Conservation (phyloP, 1,140 invertebrate species). For the Battus philenor region DNA sequence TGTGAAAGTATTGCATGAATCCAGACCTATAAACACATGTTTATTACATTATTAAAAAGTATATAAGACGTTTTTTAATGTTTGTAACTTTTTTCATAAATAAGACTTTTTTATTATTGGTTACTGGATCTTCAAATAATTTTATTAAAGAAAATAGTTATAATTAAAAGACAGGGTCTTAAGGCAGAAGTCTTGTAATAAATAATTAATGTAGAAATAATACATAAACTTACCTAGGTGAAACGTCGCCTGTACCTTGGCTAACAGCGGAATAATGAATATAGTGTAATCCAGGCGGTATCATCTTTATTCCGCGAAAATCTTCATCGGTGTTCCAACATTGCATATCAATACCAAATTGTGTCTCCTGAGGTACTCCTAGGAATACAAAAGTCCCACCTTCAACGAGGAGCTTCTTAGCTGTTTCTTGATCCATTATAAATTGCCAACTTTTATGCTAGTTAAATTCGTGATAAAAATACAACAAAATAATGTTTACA, state of each 20-base stretch:
- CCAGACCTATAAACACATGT: slow-evolving; percentile 80
- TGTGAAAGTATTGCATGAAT: slow-evolving; percentile 92
- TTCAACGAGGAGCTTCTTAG: slow-evolving; percentile 86
- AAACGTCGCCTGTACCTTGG: slow-evolving; percentile 56
- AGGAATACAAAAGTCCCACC: slow-evolving; percentile 90
- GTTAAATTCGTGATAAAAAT: slow-evolving; percentile 33
- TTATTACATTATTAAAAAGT: neutral
- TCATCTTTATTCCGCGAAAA: slow-evolving; percentile 98
- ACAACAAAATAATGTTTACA: slow-evolving; percentile 42
- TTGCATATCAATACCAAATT: slow-evolving; percentile 98
- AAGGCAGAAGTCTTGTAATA: too few species aligned
- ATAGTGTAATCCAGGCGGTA: slow-evolving; percentile 97
- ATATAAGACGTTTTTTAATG: too few species aligned
- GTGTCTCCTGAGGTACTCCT: slow-evolving; percentile 90
- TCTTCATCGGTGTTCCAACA: slow-evolving; percentile 94
- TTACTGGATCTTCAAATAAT: too few species aligned
- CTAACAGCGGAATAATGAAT: slow-evolving; percentile 88
- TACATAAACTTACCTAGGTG: slow-evolving; percentile 45
- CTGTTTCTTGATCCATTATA: slow-evolving; percentile 86
- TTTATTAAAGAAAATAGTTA: too few species aligned
- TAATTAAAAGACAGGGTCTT: too few species aligned
- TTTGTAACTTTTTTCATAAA: too few species aligned
- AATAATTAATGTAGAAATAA: too few species aligned
- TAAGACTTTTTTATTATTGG: too few species aligned
- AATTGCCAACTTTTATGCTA: slow-evolving; percentile 1